phyloP scores from a whole-genome alignment of 2,797 vertebrate genomes.

The Chromobotia macracanthus region DNA sequence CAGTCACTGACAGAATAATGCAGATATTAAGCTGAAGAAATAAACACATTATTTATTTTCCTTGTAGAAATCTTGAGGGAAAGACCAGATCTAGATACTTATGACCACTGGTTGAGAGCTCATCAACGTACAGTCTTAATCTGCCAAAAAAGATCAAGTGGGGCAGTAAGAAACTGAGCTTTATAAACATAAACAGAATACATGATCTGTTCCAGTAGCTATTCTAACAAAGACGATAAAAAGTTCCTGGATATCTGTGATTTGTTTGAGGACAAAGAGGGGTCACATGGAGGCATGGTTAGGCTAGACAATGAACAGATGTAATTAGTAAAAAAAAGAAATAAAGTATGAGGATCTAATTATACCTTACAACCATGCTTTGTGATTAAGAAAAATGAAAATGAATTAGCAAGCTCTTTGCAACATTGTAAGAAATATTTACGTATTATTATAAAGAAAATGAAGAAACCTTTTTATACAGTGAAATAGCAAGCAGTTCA shows the following conservation, averaged over 20 bases:
- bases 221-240: not conserved
- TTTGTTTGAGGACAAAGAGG: not conserved
- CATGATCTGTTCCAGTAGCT: not conserved
- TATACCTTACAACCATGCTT: not conserved
- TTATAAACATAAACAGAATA: not conserved
- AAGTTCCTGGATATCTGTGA: not conserved
- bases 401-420: not conserved
- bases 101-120: slow-evolving; percentile 59
- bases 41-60: slow-evolving; percentile 68
- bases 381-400: not conserved
- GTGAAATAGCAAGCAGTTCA: not conserved
- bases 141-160: slow-evolving; percentile 61
- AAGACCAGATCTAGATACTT: slow-evolving; percentile 61
- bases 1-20: slow-evolving; percentile 66
- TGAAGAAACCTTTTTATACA: too few relatives aligned
- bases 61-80: slow-evolving; percentile 64
- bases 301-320: not conserved
- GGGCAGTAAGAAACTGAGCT: slow-evolving; percentile 7
- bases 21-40: slow-evolving; percentile 69
- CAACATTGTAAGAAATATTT: not conserved
- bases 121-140: slow-evolving; percentile 66
- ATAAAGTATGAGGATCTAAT: not conserved
- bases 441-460: not conserved
- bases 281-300: not conserved
- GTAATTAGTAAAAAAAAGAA: not conserved